Percentiles rank a stretch among this genome's conserved stretches.
phyloP scores from a whole-genome alignment of 2,113 vertebrate genomes.

The Passer domesticus region DNA sequence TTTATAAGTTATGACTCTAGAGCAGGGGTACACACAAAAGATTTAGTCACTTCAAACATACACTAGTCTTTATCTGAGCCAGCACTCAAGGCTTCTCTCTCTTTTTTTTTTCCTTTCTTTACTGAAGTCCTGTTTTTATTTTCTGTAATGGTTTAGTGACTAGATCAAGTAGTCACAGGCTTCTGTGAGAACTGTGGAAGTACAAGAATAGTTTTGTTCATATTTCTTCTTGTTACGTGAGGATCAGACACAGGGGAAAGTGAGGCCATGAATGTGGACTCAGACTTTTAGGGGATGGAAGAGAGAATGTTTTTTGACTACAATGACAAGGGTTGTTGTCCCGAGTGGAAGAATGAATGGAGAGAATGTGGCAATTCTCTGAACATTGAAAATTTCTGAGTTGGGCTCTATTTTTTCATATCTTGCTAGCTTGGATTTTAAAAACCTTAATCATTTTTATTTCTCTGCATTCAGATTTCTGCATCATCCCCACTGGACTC shows the following conservation, averaged over 20 bases:
- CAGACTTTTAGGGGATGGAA: background rate
- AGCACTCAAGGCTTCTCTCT: background rate
- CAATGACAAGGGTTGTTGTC: background rate
- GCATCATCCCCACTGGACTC: background rate
- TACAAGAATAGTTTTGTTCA: background rate
- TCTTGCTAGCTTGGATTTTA: background rate
- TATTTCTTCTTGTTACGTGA: background rate
- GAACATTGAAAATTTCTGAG: background rate
- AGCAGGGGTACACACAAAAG: background rate
- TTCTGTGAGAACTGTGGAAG: background rate
- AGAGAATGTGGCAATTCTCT: background rate
- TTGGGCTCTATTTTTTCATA: background rate
- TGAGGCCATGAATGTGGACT: background rate
- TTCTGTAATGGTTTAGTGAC: background rate
- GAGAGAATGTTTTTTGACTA: background rate
- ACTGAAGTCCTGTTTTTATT: background rate
- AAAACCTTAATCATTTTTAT: background rate
- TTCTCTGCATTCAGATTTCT: background rate
- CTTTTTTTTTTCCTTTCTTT: background rate
- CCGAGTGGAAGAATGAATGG: accelerated
- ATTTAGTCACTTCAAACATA: background rate
- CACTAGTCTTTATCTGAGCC: background rate
- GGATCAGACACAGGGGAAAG: background rate
- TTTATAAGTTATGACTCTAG: background rate
- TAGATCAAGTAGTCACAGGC: background rate